A percentile compares a stretch with the other conserved stretches of the same genome.
Evolutionary conservation across 2,888 invertebrate species (phyloP).

Genomic region (Azorinus chamasolen): DNA sequence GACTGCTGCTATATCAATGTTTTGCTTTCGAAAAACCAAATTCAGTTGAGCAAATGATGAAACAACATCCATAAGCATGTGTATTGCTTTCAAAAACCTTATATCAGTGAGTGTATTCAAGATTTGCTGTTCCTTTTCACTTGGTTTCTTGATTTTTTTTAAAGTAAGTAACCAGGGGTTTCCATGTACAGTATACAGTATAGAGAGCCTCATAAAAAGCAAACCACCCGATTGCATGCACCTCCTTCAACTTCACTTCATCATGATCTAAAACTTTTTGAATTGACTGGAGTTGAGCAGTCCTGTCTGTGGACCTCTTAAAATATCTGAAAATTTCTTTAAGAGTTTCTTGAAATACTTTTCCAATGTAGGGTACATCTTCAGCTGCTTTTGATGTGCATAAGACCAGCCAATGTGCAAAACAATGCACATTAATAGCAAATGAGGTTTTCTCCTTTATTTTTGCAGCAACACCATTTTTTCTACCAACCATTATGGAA

Average conservation of each 20-base stretch:
- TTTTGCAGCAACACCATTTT: conserved; percentile 22
- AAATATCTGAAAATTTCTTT: too few relatives aligned
- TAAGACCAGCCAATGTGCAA: conserved; percentile 22
- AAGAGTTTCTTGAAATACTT: too few relatives aligned
- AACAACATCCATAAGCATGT: too few relatives aligned
- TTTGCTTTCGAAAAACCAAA: conserved; percentile 19
- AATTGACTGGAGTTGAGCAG: not conserved
- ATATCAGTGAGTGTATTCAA: too few relatives aligned
- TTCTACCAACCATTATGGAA: conserved; percentile 14
- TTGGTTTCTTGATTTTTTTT: too few relatives aligned
- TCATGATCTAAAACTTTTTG: not conserved
- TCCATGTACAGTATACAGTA: not conserved
- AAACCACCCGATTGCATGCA: not conserved
- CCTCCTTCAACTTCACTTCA: too few relatives aligned
- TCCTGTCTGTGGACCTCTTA: conserved; percentile 1
- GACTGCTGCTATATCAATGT: conserved; percentile 23
- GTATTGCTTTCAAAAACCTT: too few relatives aligned
- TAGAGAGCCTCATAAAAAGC: not conserved
- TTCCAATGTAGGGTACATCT: too few relatives aligned
- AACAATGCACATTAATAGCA: conserved; percentile 5
- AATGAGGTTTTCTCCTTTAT: conserved; percentile 3
- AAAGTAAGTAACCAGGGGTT: not conserved
- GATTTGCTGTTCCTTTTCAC: too few relatives aligned
- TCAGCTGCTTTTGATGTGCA: conserved; percentile 8
- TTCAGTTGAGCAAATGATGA: conserved; percentile 23